Evolutionary conservation across 2,113 vertebrate species (phyloP), one percentile per base, ranked within the genome.

Genomic region (Uropsilus gracilis): DNA sequence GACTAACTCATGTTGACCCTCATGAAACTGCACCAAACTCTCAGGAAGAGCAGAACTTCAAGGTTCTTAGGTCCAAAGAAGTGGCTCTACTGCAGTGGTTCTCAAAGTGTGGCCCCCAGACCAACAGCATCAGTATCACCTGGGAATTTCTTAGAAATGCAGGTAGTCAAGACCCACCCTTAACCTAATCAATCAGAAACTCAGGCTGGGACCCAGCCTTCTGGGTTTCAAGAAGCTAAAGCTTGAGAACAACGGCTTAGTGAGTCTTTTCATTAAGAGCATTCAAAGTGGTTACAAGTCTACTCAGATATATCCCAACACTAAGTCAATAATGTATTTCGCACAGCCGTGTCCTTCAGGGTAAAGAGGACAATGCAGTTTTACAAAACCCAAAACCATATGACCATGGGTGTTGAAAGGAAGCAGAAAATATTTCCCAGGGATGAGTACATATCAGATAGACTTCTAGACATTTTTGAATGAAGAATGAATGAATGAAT

Each of bases 401-500:
- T 22, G 9, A 44, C 18, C 18, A 28, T 24, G 75, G 57, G 3
- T n/a, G 8, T 44, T 4, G 7, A 93, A 84, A 78, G 50, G 57
- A 84, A 86, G 9, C 8, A 24, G 0, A 12, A 28, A 71, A 64
- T 57, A n/a, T 44, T 61, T 59, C 89, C 88, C 78, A 61, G 28
- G 7, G 26, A 20, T 32, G 37, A 1, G 39, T 18, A 30, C 50
- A 55, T 1, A 39, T 7, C 13, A 66, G 59, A 80, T 1, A 8
- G 32, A 39, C 18, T 34, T 48, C 30, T 7, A 86, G 48, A 28
- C 16, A 26, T 53, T 78, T 57, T 63, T 55, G 24, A 91, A 69
- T 34, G 6, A 82, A 83, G 34, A 53, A 46, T 64, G 39, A 93
- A 42, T 89, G 88, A 73, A 78, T 42, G 26, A 4, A 88, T 32